These are phyloP conservation scores for Hassar affinis DNA, from an alignment of 2,113 vertebrate species.

Conservation along the genomic window DNA sequence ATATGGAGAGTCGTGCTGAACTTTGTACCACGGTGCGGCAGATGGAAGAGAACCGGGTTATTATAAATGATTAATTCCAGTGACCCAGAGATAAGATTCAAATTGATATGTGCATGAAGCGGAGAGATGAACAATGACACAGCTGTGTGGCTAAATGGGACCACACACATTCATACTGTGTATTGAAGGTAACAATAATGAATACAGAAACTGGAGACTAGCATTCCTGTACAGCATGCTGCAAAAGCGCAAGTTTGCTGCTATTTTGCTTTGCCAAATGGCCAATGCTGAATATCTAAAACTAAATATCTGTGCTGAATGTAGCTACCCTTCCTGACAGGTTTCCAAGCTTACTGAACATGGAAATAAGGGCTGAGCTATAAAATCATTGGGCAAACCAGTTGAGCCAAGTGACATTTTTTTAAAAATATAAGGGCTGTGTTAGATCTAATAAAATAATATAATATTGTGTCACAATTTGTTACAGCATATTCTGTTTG, in stretches of 20 bases:
- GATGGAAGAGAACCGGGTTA: conserved; percentile 32
- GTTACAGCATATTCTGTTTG: background rate
- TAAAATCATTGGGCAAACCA: background rate
- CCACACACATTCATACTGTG: background rate
- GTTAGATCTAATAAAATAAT: too few species aligned
- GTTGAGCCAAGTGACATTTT: background rate
- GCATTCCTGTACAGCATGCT: too few species aligned
- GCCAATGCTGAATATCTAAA: background rate
- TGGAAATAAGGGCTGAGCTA: background rate
- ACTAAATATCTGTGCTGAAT: background rate
- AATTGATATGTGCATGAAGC: conserved; percentile 35
- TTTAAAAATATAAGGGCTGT: background rate
- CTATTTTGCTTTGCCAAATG: background rate
- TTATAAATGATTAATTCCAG: conserved; percentile 43
- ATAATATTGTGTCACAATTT: background rate
- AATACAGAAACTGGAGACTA: background rate
- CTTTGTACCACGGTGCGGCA: conserved; percentile 14
- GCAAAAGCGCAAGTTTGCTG: background rate
- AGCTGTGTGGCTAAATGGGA: background rate
- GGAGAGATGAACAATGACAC: conserved; percentile 18
- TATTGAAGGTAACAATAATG: background rate
- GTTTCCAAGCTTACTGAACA: background rate
- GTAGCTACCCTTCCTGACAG: background rate
- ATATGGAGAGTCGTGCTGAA: conserved; percentile 17
- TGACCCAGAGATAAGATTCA: conserved; percentile 44